These are phyloP conservation scores for Eupithecia subumbrata DNA, from an alignment of 2,888 invertebrate genomes.

Conservation along the genomic window DNA sequence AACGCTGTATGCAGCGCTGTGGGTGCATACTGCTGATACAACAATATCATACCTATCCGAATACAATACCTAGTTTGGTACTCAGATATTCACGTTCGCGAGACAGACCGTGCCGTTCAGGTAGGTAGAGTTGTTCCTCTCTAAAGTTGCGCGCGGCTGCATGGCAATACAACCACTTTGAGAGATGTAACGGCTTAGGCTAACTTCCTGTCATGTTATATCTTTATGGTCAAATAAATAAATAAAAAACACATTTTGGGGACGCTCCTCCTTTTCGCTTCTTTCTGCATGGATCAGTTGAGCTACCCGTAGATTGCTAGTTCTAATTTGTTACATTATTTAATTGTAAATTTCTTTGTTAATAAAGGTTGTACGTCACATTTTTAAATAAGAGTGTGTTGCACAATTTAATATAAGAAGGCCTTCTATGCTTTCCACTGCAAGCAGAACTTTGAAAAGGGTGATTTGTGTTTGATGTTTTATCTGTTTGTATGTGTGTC, in stretches of 20 bases:
- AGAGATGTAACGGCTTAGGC: too few species aligned
- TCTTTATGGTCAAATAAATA: too few species aligned
- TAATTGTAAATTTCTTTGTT: too few species aligned
- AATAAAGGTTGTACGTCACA: too few species aligned
- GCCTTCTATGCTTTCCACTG: background rate
- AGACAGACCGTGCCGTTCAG: slow-evolving; percentile 18
- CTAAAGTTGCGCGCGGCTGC: background rate
- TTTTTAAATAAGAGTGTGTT: too few species aligned
- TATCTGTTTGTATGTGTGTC: background rate
- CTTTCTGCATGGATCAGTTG: too few species aligned
- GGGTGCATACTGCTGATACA: background rate
- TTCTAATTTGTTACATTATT: too few species aligned
- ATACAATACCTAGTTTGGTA: background rate
- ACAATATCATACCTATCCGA: background rate
- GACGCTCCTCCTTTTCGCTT: too few species aligned
- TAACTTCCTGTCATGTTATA: too few species aligned
- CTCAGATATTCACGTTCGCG: slow-evolving; percentile 15
- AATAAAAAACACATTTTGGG: too few species aligned
- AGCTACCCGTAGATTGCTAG: too few species aligned
- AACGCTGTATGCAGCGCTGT: background rate
- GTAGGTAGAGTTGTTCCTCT: background rate
- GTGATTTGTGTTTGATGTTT: background rate
- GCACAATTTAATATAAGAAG: background rate
- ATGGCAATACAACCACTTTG: too few species aligned
- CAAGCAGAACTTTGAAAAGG: background rate